Base-by-base conservation (phyloP, 2,113 vertebrate genomes). In the Phrynocephalus versicolor region DNA sequence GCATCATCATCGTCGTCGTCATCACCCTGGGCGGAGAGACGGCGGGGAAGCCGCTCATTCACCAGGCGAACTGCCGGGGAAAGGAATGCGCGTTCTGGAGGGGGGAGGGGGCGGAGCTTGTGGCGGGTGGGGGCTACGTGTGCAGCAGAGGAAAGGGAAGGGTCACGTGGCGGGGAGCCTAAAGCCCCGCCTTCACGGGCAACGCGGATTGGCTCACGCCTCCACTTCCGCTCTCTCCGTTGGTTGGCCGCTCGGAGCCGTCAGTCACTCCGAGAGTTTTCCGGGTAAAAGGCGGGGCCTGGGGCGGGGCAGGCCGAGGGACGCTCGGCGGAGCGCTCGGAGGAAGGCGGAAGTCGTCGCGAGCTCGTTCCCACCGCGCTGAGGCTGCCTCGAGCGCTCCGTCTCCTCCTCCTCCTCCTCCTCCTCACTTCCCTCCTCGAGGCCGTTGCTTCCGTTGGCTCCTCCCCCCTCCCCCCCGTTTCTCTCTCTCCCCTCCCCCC, bases 221-320 rank as follows among this genome's bases (percentile, higher is more conserved):
- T 12, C 0, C 1, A 25, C 16, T 0, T 0, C 0, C 1, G n/a
- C n/a, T n/a, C 13, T 70, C 35, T 35, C 0, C 3, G 18, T 25
- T 82, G 23, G 86, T 88, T 93, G 92, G 93, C 1, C 0, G 1
- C 0, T 1, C 14, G 3, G 0, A 21, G 65, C 9, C 74, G 51
- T 83, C 79, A 69, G 51, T 83, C 79, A 69, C 30, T 67, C 60
- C 33, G 15, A 18, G 41, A 71, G n/a, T 0, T 81, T 62, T 33
- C 76, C 23, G 70, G 77, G 19, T 55, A 51, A 62, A 45, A 3
- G 19, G 41, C 8, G n/a, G 27, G 45, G 45, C 10, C 45, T 10
- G 45, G 41, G 41, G 2, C 67, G 27, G 21, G 74, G 73, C 10
- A 45, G 39, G 83, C 3, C 10, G 37, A 35, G 41, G 45, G 30